Evolutionary conservation across 1,140 invertebrate species (phyloP), one percentile per base, ranked within the genome.

Genomic region (Calosoma granatense): DNA sequence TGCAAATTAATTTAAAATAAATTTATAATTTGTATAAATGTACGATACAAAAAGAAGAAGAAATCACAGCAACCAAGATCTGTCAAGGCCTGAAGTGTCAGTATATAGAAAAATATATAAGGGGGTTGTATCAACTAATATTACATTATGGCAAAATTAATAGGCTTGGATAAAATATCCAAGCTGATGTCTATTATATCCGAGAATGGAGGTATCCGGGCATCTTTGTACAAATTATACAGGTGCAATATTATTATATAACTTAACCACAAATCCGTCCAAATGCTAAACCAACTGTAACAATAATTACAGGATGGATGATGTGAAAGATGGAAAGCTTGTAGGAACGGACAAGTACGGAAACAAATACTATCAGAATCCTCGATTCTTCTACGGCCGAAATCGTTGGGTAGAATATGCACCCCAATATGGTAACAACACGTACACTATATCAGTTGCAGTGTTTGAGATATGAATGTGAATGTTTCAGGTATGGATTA

Each of bases 301-400:
- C 54, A 56, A 51, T 26, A 58, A 54, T 74, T 77, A 59, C 66
- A 92, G 93, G 68, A 83, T 83, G 64, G 94, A 98, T 76, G 86
- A 88, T 0, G 65, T 96, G 19, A 97, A 95, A 76, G 77, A 80
- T 41, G 95, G 95, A 20, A 83, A 73, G 0, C 69, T 93, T 0
- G 81, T 98, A n/a, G 97, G 97, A n/a, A 81, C 81, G 58, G 97
- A 99, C 72, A 87, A 92, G 70, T 94, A 84, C 73, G 96, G 97
- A 23, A 99, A 99, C 74, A 94, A 89, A 71, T 99, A 99, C 72
- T 99, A 81, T 72, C 87, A 98, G 78, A 97, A 97, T 69, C 85
- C 88, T 21, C 75, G 78, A 41, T 93, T 90, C 70, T 96, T 97
- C 73, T 86, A 88, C 70, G 85, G 92, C 15, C 79, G 92, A 55